Evolutionary conservation across 2,797 vertebrate genomes (phyloP), one percentile per base, ranked within the genome.

Genomic region (Tangara arthus): DNA sequence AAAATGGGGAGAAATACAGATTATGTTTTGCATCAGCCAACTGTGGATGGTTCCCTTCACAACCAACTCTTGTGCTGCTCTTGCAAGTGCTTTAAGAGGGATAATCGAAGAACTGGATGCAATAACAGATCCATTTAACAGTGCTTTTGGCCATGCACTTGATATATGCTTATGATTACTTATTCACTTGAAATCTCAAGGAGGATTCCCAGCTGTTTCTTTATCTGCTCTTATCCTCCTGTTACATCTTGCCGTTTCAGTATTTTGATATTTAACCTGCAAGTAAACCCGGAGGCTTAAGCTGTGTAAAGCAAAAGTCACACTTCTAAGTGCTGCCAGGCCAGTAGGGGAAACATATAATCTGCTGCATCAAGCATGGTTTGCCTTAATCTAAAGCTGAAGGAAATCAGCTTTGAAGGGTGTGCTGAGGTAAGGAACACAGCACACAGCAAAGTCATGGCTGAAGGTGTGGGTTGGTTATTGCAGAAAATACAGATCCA

Each of bases 351-450:
- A 93, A 94, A 86, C 35, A 4, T 18, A 60, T 80, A 91, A 95
- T 94, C 95, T 93, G 82, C 59, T 72, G 44, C 87, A 91, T 96
- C 69, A 73, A 72, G 79, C 44, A 72, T 91, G 87, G 87, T 94
- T 93, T 96, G 87, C 79, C 72, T 91, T 97, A 96, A 95, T 96
- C 89, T 95, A 81, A 95, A 93, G 76, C 94, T 90, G 82, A 83
- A 32, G 66, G 47, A 93, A 94, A 96, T 96, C 87, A 88, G 94
- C 91, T 97, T 97, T 95, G 95, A 89, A 91, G 91, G 82, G 44
- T 91, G 39, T 86, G 52, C 92, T 90, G 94, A 95, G 94, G 91
- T 92, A 77, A 90, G 91, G 91, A 93, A 49, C 47, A 56, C 20
- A 24, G 83, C 39, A 68, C 46, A 34, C 18, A 16, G 82, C 26